These are phyloP conservation scores for Erebia aethiops DNA, from an alignment of 2,888 invertebrate species.

Conservation along the genomic window DNA sequence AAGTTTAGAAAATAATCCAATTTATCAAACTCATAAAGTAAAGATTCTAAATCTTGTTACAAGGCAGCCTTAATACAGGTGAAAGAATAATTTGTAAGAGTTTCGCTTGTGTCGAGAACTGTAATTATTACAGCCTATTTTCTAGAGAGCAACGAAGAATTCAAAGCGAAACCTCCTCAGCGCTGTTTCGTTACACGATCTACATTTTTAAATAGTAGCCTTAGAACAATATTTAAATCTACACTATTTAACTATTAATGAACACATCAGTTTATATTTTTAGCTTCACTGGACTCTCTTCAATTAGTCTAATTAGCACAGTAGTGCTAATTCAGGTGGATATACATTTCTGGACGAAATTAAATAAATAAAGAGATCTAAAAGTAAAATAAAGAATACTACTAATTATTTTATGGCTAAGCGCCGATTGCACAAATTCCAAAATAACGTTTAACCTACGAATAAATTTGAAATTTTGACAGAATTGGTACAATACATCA, in stretches of 20 bases:
- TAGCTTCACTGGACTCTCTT: neutral
- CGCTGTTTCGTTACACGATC: slow-evolving; percentile 32
- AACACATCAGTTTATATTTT: neutral
- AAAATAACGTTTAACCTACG: too few species aligned
- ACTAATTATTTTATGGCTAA: too few species aligned
- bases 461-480: too few species aligned
- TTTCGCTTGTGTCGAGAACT: slow-evolving; percentile 35
- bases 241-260: neutral
- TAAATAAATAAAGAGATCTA: neutral
- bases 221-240: slow-evolving; percentile 25
- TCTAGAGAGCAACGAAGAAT: slow-evolving; percentile 35
- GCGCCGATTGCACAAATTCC: too few species aligned
- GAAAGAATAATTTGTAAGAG: slow-evolving; percentile 40
- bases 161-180: slow-evolving; percentile 30
- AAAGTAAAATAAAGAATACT: neutral
- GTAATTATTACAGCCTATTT: slow-evolving; percentile 42
- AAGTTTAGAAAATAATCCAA: slow-evolving; percentile 22
- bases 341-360: too few species aligned
- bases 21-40: slow-evolving; percentile 25
- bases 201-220: slow-evolving; percentile 35
- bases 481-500: too few species aligned
- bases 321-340: too few species aligned
- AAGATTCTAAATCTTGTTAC: slow-evolving; percentile 22
- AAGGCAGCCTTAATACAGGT: slow-evolving; percentile 37
- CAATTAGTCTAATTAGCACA: neutral